Evolutionary conservation across 1,140 invertebrate species (phyloP).

Genomic region (Macrobrachium nipponense): DNA sequence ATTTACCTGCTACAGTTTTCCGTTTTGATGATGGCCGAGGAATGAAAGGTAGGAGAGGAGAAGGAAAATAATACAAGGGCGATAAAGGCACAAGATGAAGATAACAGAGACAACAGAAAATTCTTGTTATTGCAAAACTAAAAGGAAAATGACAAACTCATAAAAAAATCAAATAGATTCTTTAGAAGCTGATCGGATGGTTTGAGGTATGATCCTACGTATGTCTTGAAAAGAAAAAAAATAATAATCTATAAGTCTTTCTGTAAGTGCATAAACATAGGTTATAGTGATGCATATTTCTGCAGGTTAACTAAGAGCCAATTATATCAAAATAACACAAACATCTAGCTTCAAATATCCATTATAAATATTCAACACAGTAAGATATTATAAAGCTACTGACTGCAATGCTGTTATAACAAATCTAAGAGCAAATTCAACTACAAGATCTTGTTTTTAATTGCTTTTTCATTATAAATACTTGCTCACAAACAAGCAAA

Average conservation of each 20-base stretch:
- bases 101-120: conserved; percentile 25
- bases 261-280: conserved; percentile 49
- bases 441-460: conserved; percentile 19
- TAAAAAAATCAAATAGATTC: conserved; percentile 49
- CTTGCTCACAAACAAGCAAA: conserved; percentile 24
- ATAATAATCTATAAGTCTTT: conserved; percentile 50
- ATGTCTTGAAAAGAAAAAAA: conserved; percentile 63
- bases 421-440: conserved; percentile 25
- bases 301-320: conserved; percentile 24
- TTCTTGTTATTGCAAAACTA: conserved; percentile 28
- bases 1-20: conserved; percentile 54
- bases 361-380: conserved; percentile 21
- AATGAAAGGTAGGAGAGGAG: conserved; percentile 47
- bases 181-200: conserved; percentile 50
- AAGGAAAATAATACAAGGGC: conserved; percentile 54
- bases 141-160: conserved; percentile 36
- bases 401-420: conserved; percentile 27
- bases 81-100: conserved; percentile 51
- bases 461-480: conserved; percentile 2
- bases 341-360: conserved; percentile 29
- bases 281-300: conserved; percentile 42
- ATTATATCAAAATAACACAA: conserved; percentile 33
- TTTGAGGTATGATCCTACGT: conserved; percentile 56
- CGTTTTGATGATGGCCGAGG: conserved; percentile 39
- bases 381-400: conserved; percentile 33